A percentile compares a stretch with the other conserved stretches of the same genome.
These are phyloP conservation scores for Lateolabrax maculatus DNA, from an alignment of 2,797 vertebrate species.

Conservation along the genomic window DNA sequence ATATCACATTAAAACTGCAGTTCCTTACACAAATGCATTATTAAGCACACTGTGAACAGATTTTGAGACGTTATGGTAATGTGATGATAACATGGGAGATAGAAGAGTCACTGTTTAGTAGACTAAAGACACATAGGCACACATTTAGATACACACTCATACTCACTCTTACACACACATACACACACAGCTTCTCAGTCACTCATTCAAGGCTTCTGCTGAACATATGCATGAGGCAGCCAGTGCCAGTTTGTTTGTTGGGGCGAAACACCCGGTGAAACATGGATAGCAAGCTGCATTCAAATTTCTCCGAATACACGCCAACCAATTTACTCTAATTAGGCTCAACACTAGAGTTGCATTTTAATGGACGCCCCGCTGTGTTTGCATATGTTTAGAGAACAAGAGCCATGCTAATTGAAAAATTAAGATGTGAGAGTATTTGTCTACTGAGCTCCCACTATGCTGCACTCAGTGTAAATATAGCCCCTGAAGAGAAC, in stretches of 20 bases:
- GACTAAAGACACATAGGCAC: slow-evolving; percentile 1
- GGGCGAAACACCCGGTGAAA: slow-evolving; percentile 65
- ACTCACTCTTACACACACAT: no score
- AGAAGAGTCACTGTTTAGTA: slow-evolving; percentile 10
- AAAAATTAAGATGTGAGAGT: slow-evolving; percentile 88
- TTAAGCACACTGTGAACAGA: slow-evolving; percentile 44
- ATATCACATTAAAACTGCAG: slow-evolving; percentile 45
- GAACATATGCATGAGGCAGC: slow-evolving; percentile 64
- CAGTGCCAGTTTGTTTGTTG: slow-evolving; percentile 74
- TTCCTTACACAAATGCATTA: slow-evolving; percentile 52
- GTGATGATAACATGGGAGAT: background rate
- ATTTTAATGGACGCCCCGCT: slow-evolving; percentile 86
- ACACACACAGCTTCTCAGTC: slow-evolving; percentile 7
- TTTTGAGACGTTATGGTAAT: slow-evolving; percentile 36
- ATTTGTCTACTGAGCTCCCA: slow-evolving; percentile 80
- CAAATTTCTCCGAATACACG: slow-evolving; percentile 82
- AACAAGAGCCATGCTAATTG: slow-evolving; percentile 87
- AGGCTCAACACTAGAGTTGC: slow-evolving; percentile 85
- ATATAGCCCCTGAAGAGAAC: slow-evolving; percentile 64
- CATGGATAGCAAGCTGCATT: slow-evolving; percentile 77
- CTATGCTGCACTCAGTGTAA: slow-evolving; percentile 73
- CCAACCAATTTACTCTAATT: slow-evolving; percentile 87
- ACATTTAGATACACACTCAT: background rate
- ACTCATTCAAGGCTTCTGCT: slow-evolving; percentile 42
- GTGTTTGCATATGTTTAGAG: slow-evolving; percentile 89